Percentiles rank a stretch among this genome's conserved stretches.
phyloP scores from a whole-genome alignment of 2,888 invertebrate species.

The Plebejus anna region DNA sequence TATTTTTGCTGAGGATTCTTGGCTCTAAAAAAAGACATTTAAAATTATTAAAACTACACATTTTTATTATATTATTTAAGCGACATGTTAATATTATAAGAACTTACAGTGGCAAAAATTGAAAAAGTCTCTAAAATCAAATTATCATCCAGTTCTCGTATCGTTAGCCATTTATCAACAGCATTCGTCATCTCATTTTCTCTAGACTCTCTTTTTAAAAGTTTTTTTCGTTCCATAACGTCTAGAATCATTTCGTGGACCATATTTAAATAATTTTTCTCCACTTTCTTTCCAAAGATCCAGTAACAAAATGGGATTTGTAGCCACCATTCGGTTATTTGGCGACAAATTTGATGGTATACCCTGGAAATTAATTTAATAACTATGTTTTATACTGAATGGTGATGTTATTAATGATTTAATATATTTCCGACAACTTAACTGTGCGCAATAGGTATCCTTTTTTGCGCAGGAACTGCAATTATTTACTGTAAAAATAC shows the following conservation, averaged over 20 bases:
- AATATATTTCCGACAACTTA: no score
- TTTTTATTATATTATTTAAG: no score
- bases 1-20: slow-evolving; percentile 67
- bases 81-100: not conserved
- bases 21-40: slow-evolving; percentile 53
- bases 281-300: slow-evolving; percentile 41
- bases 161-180: slow-evolving; percentile 42
- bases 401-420: no score
- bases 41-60: not conserved
- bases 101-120: slow-evolving; percentile 62
- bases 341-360: slow-evolving; percentile 1
- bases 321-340: slow-evolving; percentile 64
- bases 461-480: no score
- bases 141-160: slow-evolving; percentile 53
- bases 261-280: not conserved
- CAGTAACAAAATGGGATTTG: slow-evolving; percentile 57
- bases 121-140: slow-evolving; percentile 53
- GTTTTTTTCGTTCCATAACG: not conserved
- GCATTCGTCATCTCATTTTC: slow-evolving; percentile 3
- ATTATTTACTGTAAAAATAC: no score
- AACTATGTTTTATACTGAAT: no score
- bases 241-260: not conserved
- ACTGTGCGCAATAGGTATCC: no score
- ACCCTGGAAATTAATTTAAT: not conserved
- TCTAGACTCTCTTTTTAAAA: not conserved